A percentile compares a stretch with the other conserved stretches of the same genome.
phyloP scores from a whole-genome alignment of 2,888 invertebrate genomes.

The Sympetrum striolatum region DNA sequence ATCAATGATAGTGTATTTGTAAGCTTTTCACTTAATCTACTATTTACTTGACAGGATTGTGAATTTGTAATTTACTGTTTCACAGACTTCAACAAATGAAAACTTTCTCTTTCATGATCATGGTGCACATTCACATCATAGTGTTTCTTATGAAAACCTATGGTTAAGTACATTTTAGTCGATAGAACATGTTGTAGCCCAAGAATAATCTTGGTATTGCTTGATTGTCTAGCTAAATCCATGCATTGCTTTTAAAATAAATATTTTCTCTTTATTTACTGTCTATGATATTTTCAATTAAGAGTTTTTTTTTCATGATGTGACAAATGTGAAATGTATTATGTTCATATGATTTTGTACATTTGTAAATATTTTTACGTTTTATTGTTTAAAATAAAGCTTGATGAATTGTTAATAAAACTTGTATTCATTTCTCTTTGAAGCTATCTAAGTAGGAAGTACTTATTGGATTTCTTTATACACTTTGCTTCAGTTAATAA shows the following conservation, averaged over 20 bases:
- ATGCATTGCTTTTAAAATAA: background rate
- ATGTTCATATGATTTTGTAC: background rate
- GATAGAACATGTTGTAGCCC: background rate
- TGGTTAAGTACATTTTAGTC: background rate
- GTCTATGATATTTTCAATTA: background rate
- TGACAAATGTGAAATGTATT: background rate
- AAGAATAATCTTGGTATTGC: background rate
- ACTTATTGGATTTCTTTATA: too few species aligned
- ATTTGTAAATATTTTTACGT: background rate
- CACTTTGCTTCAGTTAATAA: too few species aligned
- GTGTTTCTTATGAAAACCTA: background rate
- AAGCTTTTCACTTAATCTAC: background rate
- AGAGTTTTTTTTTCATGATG: background rate
- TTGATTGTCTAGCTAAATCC: background rate
- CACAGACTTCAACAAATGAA: background rate
- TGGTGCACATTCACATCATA: background rate
- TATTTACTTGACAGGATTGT: background rate
- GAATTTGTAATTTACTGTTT: background rate
- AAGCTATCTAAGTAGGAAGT: too few species aligned
- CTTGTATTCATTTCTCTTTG: background rate
- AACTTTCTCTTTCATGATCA: background rate
- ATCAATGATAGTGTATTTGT: background rate
- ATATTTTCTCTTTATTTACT: background rate
- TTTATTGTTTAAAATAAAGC: background rate
- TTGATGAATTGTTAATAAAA: background rate